phyloP scores from a whole-genome alignment of 2,888 invertebrate species.

The Deroplatys truncata region DNA sequence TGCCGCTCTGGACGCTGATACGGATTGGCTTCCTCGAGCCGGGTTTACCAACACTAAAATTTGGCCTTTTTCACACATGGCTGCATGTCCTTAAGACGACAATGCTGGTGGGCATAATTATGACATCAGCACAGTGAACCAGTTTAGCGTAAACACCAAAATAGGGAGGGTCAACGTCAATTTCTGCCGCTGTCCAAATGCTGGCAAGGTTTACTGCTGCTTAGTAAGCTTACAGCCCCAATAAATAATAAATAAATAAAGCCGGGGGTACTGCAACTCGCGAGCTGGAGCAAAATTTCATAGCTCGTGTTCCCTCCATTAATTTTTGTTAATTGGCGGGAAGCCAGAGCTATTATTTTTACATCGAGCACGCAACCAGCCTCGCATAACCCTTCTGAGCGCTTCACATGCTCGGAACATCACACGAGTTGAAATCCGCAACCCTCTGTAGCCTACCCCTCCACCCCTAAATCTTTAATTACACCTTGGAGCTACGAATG shows the following conservation, averaged over 20 bases:
- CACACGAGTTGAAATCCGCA: neutral
- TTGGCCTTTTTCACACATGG: too few relatives aligned
- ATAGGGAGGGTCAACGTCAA: too few relatives aligned
- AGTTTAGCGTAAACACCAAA: too few relatives aligned
- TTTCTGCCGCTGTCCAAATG: too few relatives aligned
- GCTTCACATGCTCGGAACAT: neutral
- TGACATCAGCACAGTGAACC: too few relatives aligned
- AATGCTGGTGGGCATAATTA: too few relatives aligned
- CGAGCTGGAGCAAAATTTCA: neutral
- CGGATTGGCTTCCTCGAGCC: too few relatives aligned
- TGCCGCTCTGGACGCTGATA: too few relatives aligned
- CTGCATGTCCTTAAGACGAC: too few relatives aligned
- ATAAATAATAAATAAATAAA: neutral
- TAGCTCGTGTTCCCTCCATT: neutral
- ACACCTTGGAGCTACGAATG: conserved; percentile 13
- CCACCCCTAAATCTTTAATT: conserved; percentile 9
- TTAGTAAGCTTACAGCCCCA: neutral
- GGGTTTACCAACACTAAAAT: too few relatives aligned
- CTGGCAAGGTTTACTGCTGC: too few relatives aligned
- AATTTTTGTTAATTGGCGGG: neutral
- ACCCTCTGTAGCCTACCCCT: conserved; percentile 1
- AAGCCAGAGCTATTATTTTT: neutral
- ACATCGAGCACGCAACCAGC: neutral
- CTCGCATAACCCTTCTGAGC: neutral
- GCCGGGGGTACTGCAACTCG: neutral